A percentile compares a stretch with the other conserved stretches of the same genome.
phyloP scores from a whole-genome alignment of 1,140 invertebrate genomes.

The Drosophila watanabei region DNA sequence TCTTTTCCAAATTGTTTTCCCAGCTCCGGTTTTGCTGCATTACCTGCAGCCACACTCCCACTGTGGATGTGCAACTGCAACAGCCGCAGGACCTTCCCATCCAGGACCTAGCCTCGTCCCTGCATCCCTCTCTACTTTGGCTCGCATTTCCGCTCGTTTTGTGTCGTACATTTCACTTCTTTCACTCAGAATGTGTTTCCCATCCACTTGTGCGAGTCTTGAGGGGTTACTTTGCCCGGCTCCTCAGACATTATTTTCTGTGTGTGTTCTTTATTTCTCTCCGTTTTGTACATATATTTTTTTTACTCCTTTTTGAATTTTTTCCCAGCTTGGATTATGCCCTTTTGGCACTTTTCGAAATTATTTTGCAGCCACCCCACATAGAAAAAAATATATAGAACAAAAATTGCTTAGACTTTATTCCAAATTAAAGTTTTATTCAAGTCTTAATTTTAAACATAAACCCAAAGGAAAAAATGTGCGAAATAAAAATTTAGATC shows the following conservation, averaged over 20 bases:
- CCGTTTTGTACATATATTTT: conserved; percentile 16
- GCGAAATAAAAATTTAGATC: neutral
- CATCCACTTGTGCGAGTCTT: conserved; percentile 70
- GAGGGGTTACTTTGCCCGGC: conserved; percentile 72
- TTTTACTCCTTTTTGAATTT: conserved; percentile 20
- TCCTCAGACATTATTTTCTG: conserved; percentile 64
- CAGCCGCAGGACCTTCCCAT: conserved; percentile 17
- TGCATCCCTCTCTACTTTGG: conserved; percentile 37
- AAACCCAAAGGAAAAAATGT: neutral
- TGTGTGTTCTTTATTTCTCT: conserved; percentile 39
- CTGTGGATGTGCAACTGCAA: conserved; percentile 23
- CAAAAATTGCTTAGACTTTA: neutral
- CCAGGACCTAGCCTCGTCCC: conserved; percentile 1
- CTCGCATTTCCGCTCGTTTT: conserved; percentile 74
- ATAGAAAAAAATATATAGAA: neutral
- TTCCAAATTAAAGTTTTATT: neutral
- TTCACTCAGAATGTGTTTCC: conserved; percentile 65
- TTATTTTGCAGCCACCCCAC: conserved; percentile 66
- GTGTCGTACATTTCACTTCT: conserved; percentile 61
- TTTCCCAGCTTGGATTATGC: conserved; percentile 63
- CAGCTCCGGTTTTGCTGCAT: conserved; percentile 42
- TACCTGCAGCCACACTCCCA: conserved; percentile 28
- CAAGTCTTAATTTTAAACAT: neutral
- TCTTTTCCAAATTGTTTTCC: conserved; percentile 57
- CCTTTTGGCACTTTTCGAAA: conserved; percentile 82